Evolutionary conservation across 1,140 invertebrate species (phyloP).

Genomic region (Drosophila subpulchrella): DNA sequence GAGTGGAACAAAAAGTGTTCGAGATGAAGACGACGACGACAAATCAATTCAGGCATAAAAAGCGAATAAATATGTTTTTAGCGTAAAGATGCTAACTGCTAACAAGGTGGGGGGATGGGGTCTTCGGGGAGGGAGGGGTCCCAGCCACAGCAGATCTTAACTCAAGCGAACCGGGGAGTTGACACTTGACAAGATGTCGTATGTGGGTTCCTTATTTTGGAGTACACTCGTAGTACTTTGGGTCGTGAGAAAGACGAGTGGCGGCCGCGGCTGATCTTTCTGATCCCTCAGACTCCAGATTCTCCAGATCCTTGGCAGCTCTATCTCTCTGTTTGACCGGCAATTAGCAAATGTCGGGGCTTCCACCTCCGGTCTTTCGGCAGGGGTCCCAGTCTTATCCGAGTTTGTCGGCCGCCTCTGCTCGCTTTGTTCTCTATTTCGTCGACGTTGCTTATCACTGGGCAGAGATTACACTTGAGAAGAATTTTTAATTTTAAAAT

Average conservation of each 20-base stretch:
- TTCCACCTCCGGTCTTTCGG: conserved; percentile 23
- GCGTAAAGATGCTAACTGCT: conserved; percentile 80
- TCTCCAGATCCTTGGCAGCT: conserved; percentile 22
- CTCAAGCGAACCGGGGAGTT: conserved; percentile 33
- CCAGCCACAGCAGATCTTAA: conserved; percentile 29
- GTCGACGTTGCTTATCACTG: conserved; percentile 42
- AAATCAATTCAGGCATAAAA: conserved; percentile 83
- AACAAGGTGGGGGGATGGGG: conserved; percentile 59
- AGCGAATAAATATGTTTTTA: conserved; percentile 83
- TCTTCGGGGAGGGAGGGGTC: not conserved
- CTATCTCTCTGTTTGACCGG: conserved; percentile 27
- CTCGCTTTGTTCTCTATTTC: conserved; percentile 23
- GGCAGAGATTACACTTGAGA: conserved; percentile 1
- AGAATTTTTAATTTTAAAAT: not conserved
- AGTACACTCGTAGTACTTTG: not conserved
- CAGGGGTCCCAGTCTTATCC: conserved; percentile 18
- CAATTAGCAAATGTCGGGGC: conserved; percentile 47
- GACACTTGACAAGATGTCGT: conserved; percentile 46
- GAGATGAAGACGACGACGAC: conserved; percentile 72
- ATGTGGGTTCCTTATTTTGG: not conserved
- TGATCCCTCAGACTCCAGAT: conserved; percentile 50
- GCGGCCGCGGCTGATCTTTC: conserved; percentile 18
- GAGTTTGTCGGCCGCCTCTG: conserved; percentile 6
- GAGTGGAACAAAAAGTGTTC: conserved; percentile 57
- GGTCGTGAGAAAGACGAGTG: conserved; percentile 60